Base-by-base conservation (phyloP, 2,113 vertebrate genomes). In the Sphaerodactylus townsendi region DNA sequence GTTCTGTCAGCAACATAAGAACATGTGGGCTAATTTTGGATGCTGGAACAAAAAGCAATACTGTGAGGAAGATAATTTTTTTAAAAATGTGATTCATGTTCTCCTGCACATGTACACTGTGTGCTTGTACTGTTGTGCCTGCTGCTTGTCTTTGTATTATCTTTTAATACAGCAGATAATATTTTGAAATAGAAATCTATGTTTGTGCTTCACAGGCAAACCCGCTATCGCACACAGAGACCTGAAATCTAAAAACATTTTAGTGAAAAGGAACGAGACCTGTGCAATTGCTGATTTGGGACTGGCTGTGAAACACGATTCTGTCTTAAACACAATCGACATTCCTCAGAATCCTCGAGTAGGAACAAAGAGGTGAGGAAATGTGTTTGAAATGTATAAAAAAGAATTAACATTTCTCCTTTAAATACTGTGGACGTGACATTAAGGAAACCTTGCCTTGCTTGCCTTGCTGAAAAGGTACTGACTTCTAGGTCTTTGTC, bases 201-300 rank as follows among this genome's bases (percentile, higher is more conserved):
- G 62, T 71, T 78, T 85, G 53, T 79, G 21, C 39, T 10, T 89
- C 41, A 0, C 91, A 99, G 99, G 99, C 81, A 99, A 99, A 91
- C 99, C 99, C 7, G 98, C 98, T 1, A 99, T 99, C 10, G 97
- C 99, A 10, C 99, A 99, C 94, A 96, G 99, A 87, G 99, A 99
- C n/a, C 96, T 99, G 79, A 99, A 99, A 84, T 99, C 99, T 64
- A 99, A 99, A 91, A 99, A 99, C 88, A 97, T 99, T 92, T 94
- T 99, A 86, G 98, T 99, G 93, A 99, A 98, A 95, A 98, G 95
- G 94, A 99, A 98, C 14, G 97, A 98, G 79, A 97, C 95, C 0
- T 99, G 98, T 1, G 98, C 96, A 93, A 99, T 99, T 21, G 98
- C 98, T 1, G 99, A 99, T 91, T 93, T 99, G 89, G 99, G 99